A percentile compares a stretch with the other conserved stretches of the same genome.
Evolutionary conservation across 2,113 vertebrate genomes (phyloP).

Genomic region (Tapirus terrestris): DNA sequence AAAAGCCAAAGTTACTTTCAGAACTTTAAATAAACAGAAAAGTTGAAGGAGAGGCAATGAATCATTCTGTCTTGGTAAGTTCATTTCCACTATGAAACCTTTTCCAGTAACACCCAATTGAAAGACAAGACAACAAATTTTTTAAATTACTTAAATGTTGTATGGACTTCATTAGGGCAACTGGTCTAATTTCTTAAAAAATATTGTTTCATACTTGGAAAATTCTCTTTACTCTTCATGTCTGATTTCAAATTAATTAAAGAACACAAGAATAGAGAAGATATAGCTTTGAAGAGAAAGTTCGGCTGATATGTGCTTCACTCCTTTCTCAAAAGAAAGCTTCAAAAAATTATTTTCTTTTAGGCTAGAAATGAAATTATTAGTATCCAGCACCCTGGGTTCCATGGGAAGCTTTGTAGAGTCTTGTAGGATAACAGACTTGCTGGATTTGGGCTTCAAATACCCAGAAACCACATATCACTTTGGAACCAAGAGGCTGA

Average conservation of each 20-base stretch:
- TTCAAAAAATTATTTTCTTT: background rate
- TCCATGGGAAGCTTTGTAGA: background rate
- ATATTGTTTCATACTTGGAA: background rate
- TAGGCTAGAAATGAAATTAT: background rate
- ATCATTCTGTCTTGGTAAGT: background rate
- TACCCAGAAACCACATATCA: background rate
- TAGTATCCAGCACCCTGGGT: background rate
- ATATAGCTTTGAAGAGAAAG: background rate
- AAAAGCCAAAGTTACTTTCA: background rate
- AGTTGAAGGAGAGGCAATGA: background rate
- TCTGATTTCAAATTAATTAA: background rate
- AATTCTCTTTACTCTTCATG: background rate
- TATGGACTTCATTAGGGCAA: background rate
- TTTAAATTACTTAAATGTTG: background rate
- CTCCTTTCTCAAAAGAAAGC: background rate
- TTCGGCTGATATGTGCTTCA: background rate
- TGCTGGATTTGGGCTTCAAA: background rate
- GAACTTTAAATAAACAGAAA: background rate
- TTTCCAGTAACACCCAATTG: background rate
- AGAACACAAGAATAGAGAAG: background rate
- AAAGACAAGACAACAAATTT: background rate
- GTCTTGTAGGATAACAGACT: background rate
- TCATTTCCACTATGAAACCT: background rate
- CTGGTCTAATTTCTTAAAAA: background rate
- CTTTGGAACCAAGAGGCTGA: background rate